A percentile compares a stretch with the other conserved stretches of the same genome.
Conservation (phyloP, 2,888 invertebrate genomes). For the Therioaphis trifolii region DNA sequence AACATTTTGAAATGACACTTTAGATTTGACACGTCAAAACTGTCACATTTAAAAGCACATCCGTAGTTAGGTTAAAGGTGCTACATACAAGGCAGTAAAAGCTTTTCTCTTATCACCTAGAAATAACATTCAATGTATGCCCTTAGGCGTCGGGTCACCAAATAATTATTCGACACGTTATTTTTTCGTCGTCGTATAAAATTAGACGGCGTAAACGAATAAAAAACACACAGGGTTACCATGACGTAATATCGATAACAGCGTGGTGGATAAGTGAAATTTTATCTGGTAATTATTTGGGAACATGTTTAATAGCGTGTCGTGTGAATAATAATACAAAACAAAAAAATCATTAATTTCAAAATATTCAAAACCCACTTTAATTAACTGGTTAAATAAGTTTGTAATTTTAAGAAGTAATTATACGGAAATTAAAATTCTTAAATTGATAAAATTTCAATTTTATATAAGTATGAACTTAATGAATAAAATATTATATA, state of each 20-base stretch:
- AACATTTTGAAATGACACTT: conserved; percentile 39
- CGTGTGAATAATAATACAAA: not conserved
- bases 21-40: conserved; percentile 37
- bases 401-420: not conserved
- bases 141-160: not conserved
- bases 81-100: conserved; percentile 20
- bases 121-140: not conserved
- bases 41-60: conserved; percentile 53
- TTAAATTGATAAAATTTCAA: not conserved
- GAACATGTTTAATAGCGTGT: not conserved
- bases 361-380: not conserved
- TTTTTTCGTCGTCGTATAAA: not conserved
- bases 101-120: conserved; percentile 36
- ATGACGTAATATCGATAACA: conserved; percentile 14
- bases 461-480: no score
- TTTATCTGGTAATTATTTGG: conserved; percentile 24
- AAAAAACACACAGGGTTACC: not conserved
- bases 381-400: not conserved
- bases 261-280: conserved; percentile 17
- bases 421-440: no score
- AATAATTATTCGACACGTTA: conserved; percentile 36
- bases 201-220: conserved; percentile 3
- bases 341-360: not conserved
- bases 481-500: no score
- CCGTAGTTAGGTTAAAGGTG: not conserved